Percentiles rank a stretch among this genome's conserved stretches.
Evolutionary conservation across 1,140 invertebrate species (phyloP).

Genomic region (Brachionus sp.): DNA sequence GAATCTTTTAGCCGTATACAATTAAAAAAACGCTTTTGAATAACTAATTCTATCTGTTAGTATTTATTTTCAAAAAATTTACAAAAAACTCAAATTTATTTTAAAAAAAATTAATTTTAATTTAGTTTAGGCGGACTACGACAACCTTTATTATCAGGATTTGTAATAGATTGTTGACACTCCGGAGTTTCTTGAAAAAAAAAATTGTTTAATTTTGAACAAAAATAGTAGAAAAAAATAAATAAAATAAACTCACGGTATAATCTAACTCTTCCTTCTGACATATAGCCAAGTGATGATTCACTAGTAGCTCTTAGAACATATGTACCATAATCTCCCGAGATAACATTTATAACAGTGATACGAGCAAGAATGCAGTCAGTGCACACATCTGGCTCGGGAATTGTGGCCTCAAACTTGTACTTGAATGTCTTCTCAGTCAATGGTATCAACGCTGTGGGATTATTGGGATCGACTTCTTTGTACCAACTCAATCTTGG

Average conservation of each 20-base stretch:
- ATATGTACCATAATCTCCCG: slow-evolving; percentile 34
- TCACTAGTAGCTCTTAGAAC: slow-evolving; percentile 19
- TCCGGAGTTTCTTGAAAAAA: slow-evolving; percentile 42
- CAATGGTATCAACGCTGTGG: slow-evolving; percentile 18
- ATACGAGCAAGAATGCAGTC: slow-evolving; percentile 45
- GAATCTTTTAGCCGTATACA: too few relatives aligned
- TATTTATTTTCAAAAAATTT: too few relatives aligned
- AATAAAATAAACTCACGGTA: slow-evolving; percentile 22
- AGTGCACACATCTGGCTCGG: slow-evolving; percentile 40
- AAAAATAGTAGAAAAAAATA: not conserved
- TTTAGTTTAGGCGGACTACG: slow-evolving; percentile 43
- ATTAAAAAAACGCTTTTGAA: too few relatives aligned
- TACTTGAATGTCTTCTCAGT: slow-evolving; percentile 45
- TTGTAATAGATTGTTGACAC: slow-evolving; percentile 42
- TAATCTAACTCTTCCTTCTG: slow-evolving; percentile 28
- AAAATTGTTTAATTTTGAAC: not conserved
- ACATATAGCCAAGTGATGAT: not conserved
- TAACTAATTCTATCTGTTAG: too few relatives aligned
- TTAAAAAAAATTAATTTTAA: slow-evolving; percentile 51
- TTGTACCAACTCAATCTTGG: slow-evolving; percentile 43
- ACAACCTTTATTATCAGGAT: slow-evolving; percentile 45
- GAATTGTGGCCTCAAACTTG: slow-evolving; percentile 45
- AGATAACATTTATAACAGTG: slow-evolving; percentile 40
- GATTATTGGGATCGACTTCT: slow-evolving; percentile 44
- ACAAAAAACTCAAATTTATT: not conserved